These are phyloP conservation scores for Acromyrmex charruanus DNA, from an alignment of 1,140 invertebrate genomes.

Conservation along the genomic window DNA sequence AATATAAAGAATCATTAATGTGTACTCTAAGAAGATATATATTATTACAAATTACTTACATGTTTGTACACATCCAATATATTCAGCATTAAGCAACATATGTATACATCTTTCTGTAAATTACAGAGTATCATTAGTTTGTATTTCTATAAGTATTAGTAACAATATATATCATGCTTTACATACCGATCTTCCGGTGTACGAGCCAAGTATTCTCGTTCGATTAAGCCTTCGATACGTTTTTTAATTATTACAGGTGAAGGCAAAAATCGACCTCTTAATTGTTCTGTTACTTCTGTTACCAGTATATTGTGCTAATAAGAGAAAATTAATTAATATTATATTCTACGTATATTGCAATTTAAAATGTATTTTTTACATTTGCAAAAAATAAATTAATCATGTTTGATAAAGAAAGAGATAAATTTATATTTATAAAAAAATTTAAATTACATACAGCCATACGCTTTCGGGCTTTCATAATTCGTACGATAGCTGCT, in stretches of 20 bases:
- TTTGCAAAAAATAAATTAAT: neutral
- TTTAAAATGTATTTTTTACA: neutral
- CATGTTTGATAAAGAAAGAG: neutral
- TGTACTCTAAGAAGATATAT: conserved; percentile 69
- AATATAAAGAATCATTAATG: conserved; percentile 66
- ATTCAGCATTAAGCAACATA: conserved; percentile 93
- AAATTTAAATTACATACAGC: conserved; percentile 87
- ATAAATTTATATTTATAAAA: neutral
- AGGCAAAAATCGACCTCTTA: conserved; percentile 98
- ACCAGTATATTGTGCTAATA: conserved; percentile 96
- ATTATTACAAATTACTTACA: conserved; percentile 83
- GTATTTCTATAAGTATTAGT: neutral
- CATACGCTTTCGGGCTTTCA: conserved; percentile 99
- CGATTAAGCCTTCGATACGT: conserved; percentile 99
- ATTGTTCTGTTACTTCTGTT: conserved; percentile 98
- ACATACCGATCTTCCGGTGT: conserved; percentile 96
- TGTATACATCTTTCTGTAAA: conserved; percentile 94
- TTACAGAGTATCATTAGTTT: neutral
- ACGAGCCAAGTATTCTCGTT: conserved; percentile 98
- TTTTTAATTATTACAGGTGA: conserved; percentile 99
- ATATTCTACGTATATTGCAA: neutral
- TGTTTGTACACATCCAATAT: conserved; percentile 85
- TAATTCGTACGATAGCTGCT: conserved; percentile 99
- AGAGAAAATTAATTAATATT: conserved; percentile 38
- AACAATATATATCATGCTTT: conserved; percentile 12